These are phyloP conservation scores for Diorhabda sublineata DNA, from an alignment of 1,140 invertebrate genomes.

Conservation along the genomic window DNA sequence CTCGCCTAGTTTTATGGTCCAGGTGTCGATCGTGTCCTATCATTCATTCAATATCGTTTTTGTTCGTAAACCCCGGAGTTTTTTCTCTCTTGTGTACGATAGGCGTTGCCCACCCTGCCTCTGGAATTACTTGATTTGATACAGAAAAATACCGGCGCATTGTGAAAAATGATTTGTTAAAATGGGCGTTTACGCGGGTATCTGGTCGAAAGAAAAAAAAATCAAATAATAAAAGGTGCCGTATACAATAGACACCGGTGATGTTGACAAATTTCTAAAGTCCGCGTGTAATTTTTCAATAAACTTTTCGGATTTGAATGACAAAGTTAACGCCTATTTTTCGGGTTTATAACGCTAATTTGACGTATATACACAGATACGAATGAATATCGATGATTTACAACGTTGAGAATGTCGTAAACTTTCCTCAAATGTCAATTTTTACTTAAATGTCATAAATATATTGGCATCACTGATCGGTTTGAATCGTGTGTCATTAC, in stretches of 20 bases:
- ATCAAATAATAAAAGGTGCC: slow-evolving; percentile 11
- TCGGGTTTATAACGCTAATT: slow-evolving; percentile 11
- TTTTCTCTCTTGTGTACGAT: slow-evolving; percentile 32
- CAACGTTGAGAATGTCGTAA: no score
- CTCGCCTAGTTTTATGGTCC: slow-evolving; percentile 22
- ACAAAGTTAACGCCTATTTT: slow-evolving; percentile 3
- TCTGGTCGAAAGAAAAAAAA: neutral
- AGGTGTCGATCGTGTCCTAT: slow-evolving; percentile 32
- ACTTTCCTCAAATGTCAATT: no score
- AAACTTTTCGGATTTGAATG: slow-evolving; percentile 25
- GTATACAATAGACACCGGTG: slow-evolving; percentile 21
- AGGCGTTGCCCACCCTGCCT: slow-evolving; percentile 40
- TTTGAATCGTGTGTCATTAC: no score
- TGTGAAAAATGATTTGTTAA: slow-evolving; percentile 36
- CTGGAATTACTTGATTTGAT: slow-evolving; percentile 43
- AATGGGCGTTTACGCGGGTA: slow-evolving; percentile 25
- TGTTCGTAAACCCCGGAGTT: slow-evolving; percentile 2
- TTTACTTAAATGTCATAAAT: no score
- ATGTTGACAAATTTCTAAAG: slow-evolving; percentile 38
- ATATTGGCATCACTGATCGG: no score
- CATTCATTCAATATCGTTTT: slow-evolving; percentile 12
- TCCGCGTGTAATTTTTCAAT: slow-evolving; percentile 34
- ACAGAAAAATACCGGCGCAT: slow-evolving; percentile 31
- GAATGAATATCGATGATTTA: no score
- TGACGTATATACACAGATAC: neutral